phyloP scores from a whole-genome alignment of 1,140 invertebrate genomes.

The Drosophila melanogaster region DNA sequence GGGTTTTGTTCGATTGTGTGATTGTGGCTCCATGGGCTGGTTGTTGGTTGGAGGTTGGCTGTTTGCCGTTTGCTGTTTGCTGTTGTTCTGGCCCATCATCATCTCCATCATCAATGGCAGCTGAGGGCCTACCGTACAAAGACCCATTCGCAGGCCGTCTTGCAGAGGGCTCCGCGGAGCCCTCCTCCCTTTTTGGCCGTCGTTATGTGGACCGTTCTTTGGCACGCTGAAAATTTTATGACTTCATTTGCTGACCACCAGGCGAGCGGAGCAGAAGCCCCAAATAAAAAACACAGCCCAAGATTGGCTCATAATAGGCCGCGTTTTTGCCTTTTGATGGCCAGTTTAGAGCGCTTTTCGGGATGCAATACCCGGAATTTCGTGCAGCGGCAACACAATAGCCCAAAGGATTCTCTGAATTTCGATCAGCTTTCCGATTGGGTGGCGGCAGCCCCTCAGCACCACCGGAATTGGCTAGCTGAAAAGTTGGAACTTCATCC shows the following conservation, averaged over 20 bases:
- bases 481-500: neutral
- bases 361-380: conserved; percentile 75
- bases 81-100: conserved; percentile 57
- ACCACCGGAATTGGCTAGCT: conserved; percentile 39
- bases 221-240: conserved; percentile 83
- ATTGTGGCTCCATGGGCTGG: conserved; percentile 29
- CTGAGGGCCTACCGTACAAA: conserved; percentile 73
- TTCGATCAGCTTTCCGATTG: conserved; percentile 67
- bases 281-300: conserved; percentile 36
- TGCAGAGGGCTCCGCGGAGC: conserved; percentile 5
- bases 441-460: conserved; percentile 35
- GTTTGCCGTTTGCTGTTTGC: neutral
- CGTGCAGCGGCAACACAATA: conserved; percentile 73
- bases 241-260: conserved; percentile 81
- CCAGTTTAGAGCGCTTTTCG: conserved; percentile 36
- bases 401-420: conserved; percentile 78
- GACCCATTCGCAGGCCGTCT: conserved; percentile 9
- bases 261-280: conserved; percentile 53
- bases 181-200: conserved; percentile 13
- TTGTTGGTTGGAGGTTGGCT: neutral
- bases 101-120: conserved; percentile 81
- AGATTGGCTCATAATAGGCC: conserved; percentile 70
- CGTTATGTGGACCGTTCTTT: conserved; percentile 49
- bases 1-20: conserved; percentile 45
- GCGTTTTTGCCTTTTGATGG: conserved; percentile 43